Conservation (phyloP, 2,888 invertebrate species). For the Actias luna region DNA sequence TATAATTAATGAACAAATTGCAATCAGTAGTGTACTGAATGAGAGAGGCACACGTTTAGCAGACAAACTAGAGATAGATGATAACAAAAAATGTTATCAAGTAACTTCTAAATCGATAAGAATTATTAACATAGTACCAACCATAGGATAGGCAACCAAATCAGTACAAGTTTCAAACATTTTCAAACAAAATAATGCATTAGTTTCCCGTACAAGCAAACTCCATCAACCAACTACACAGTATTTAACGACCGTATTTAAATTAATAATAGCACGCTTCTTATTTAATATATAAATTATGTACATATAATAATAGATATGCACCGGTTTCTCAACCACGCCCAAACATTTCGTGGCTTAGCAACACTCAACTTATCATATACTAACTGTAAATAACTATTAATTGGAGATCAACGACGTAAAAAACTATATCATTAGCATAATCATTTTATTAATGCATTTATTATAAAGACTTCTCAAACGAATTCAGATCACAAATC, state of each 20-base stretch:
- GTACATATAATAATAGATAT: not conserved
- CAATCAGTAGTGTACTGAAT: too few relatives aligned
- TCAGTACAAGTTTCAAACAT: not conserved
- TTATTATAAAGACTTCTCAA: not conserved
- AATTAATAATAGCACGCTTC: not conserved
- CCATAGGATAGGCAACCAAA: not conserved
- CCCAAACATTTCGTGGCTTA: not conserved
- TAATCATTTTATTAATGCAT: conserved; percentile 6
- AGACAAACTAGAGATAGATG: too few relatives aligned
- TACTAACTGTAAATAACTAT: conserved; percentile 2
- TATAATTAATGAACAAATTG: too few relatives aligned
- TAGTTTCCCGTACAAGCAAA: too few relatives aligned
- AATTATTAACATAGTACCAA: not conserved
- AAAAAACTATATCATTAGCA: not conserved
- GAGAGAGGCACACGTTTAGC: too few relatives aligned
- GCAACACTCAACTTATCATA: conserved; percentile 3
- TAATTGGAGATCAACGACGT: not conserved
- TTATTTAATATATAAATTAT: not conserved
- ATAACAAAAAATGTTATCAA: too few relatives aligned
- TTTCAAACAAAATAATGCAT: too few relatives aligned
- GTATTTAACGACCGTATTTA: not conserved
- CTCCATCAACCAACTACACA: too few relatives aligned
- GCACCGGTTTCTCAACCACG: conserved; percentile 9
- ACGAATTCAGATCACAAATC: not conserved
- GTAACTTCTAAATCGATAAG: too few relatives aligned